Base-by-base conservation (phyloP, 1,140 invertebrate genomes). In the Colletes gigas region DNA sequence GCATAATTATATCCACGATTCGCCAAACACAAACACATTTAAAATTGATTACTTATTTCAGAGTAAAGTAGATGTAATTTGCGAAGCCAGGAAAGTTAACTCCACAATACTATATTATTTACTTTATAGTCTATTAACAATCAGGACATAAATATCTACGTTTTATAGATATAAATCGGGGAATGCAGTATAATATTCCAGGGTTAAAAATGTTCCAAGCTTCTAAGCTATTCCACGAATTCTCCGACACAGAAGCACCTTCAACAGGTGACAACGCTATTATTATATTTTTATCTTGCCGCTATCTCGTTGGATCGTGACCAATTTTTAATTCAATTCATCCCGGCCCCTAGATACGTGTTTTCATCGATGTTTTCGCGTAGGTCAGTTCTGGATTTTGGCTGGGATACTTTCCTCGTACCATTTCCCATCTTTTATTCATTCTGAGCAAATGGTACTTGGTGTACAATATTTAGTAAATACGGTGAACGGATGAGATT, bases 321-420 rank as follows among this genome's bases (percentile, higher is more conserved):
- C 19, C 39, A 76, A 67, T 67, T 76, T 75, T 66, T 41, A 41
- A 66, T 75, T 66, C 57, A 54, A 75, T 55, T 55, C 68, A 7
- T 1, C 14, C n/a, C 30, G 39, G 50, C 15, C 39, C 30, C 17
- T 14, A 21, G 44, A 39, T 8, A n/a, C 8, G 10, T 19, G 21
- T 62, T 62, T 30, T n/a, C 15, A 63, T 14, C 30, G 9, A 73
- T 15, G 21, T 15, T 63, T 78, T 86, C 80, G 83, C 72, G 72
- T 86, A 88, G 87, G 88, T 89, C 82, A 89, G 87, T 88, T 86
- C 78, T 83, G 77, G 59, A 0, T 60, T 60, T 84, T 84, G 69
- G 76, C 55, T 59, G 12, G 60, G 60, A 62, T 15, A 62, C 39
- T 14, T 39, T 63, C 17, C 30, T 7, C 5, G 10, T 50, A 9